These are phyloP conservation scores for Tringa solitaria DNA, from an alignment of 2,113 vertebrate genomes.

Conservation along the genomic window DNA sequence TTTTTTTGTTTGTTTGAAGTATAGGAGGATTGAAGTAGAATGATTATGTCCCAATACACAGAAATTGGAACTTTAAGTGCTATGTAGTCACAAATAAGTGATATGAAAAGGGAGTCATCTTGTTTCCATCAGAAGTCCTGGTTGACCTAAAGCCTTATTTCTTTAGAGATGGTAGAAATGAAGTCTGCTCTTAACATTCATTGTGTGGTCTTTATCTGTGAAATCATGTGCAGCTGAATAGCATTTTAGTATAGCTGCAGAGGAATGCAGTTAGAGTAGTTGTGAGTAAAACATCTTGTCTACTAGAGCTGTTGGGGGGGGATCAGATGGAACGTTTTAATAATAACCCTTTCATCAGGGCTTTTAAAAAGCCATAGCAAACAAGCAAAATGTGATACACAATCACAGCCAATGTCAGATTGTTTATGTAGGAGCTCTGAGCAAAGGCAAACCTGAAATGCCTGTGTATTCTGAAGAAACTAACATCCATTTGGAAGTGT, in stretches of 20 bases:
- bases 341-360: background rate
- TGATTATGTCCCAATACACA: background rate
- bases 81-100: background rate
- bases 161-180: background rate
- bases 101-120: background rate
- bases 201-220: background rate
- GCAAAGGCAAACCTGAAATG: background rate
- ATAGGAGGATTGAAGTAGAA: background rate
- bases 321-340: background rate
- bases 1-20: background rate
- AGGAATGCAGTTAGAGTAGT: background rate
- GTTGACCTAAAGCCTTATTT: background rate
- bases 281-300: background rate
- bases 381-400: background rate
- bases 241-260: background rate
- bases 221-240: background rate
- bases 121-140: background rate
- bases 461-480: background rate
- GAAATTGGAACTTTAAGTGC: background rate
- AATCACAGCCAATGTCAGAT: background rate
- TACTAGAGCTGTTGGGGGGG: background rate
- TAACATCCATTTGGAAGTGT: background rate
- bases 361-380: background rate
- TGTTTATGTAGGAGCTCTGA: background rate
- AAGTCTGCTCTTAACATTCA: accelerated